Evolutionary conservation across 1,140 invertebrate species (phyloP).

Genomic region (Kradibia gibbosae): DNA sequence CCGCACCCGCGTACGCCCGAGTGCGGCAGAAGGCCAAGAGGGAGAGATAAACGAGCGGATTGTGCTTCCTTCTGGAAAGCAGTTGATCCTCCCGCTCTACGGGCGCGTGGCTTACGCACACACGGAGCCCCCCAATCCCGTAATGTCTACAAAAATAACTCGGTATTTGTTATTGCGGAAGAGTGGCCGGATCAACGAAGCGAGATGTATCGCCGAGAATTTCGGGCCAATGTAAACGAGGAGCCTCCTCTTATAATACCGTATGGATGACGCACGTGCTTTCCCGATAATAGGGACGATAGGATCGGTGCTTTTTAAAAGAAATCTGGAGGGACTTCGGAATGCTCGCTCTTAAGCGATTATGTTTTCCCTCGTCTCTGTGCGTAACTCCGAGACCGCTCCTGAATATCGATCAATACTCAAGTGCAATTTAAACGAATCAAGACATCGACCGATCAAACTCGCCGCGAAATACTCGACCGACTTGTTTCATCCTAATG

Average conservation of each 20-base stretch:
- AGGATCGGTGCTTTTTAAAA: not conserved
- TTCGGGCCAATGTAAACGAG: conserved; percentile 11
- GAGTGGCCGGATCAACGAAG: not conserved
- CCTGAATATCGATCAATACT: no score
- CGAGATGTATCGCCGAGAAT: conserved; percentile 11
- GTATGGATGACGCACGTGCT: conserved; percentile 14
- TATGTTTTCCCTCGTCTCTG: not conserved
- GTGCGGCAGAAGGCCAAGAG: not conserved
- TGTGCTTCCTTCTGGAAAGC: conserved; percentile 31
- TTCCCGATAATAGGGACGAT: not conserved
- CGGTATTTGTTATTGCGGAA: conserved; percentile 3
- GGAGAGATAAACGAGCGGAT: conserved; percentile 13
- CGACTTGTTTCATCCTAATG: no score
- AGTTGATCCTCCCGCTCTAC: not conserved
- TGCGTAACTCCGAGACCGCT: no score
- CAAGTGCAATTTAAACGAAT: no score
- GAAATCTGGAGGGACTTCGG: not conserved
- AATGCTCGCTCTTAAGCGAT: not conserved
- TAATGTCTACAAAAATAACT: conserved; percentile 18
- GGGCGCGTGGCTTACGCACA: not conserved
- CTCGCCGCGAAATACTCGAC: no score
- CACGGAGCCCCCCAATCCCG: not conserved
- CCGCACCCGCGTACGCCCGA: not conserved
- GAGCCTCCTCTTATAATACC: not conserved
- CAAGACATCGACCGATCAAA: no score